phyloP scores from a whole-genome alignment of 1,140 invertebrate genomes.

The Pogonomyrmex californicus region DNA sequence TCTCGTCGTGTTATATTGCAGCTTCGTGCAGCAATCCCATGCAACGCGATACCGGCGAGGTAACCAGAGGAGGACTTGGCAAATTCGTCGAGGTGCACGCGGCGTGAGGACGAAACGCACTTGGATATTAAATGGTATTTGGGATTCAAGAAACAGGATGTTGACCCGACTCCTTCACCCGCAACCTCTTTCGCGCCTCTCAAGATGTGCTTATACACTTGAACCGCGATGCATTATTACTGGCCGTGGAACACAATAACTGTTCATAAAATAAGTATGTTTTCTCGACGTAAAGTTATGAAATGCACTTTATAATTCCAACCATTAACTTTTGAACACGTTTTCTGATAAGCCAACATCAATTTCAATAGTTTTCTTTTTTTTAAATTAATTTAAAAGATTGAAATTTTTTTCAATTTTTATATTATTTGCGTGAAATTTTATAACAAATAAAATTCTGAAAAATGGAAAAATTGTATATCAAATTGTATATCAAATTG shows the following conservation, averaged over 20 bases:
- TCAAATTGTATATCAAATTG: neutral
- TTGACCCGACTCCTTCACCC: slow-evolving; percentile 66
- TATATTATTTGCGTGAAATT: neutral
- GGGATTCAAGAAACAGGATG: slow-evolving; percentile 63
- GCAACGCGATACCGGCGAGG: neutral
- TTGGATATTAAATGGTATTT: slow-evolving; percentile 70
- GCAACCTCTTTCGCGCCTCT: slow-evolving; percentile 11
- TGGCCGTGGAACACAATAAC: neutral
- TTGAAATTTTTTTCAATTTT: neutral
- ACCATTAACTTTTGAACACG: neutral
- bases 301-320: neutral
- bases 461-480: neutral
- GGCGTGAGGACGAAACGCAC: neutral
- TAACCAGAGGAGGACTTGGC: slow-evolving; percentile 36
- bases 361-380: neutral
- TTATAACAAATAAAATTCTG: neutral
- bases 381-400: slow-evolving; percentile 17
- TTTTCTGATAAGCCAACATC: neutral
- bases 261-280: neutral
- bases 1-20: neutral
- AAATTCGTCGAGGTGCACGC: slow-evolving; percentile 26
- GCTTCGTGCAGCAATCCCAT: neutral
- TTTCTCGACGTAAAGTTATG: neutral
- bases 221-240: neutral
- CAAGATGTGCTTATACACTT: slow-evolving; percentile 32